A percentile compares a stretch with the other conserved stretches of the same genome.
These are phyloP conservation scores for Amazona vittata DNA, from an alignment of 2,113 vertebrate species.

Conservation along the genomic window DNA sequence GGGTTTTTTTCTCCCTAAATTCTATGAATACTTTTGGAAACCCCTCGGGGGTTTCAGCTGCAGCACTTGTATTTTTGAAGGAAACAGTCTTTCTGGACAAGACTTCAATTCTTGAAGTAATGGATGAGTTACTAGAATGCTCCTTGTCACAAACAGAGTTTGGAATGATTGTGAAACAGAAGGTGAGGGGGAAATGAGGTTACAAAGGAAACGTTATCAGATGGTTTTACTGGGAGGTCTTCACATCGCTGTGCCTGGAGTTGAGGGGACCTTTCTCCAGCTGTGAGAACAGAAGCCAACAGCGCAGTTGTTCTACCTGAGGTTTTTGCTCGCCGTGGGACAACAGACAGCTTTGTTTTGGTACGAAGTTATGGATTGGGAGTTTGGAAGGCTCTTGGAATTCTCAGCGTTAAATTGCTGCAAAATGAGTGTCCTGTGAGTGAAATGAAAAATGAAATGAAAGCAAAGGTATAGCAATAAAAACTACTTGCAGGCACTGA, in stretches of 20 bases:
- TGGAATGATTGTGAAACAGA: not conserved
- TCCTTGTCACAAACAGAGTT: not conserved
- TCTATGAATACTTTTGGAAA: not conserved
- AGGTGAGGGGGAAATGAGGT: not conserved
- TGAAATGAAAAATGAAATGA: not conserved
- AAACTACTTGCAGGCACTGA: not conserved
- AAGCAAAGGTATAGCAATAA: not conserved
- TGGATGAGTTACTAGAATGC: not conserved
- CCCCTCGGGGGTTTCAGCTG: not conserved
- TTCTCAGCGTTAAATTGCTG: not conserved
- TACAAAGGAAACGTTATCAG: not conserved
- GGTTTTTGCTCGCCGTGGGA: not conserved
- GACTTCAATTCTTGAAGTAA: not conserved
- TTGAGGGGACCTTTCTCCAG: not conserved
- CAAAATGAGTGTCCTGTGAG: not conserved
- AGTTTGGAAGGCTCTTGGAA: not conserved
- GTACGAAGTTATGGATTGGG: not conserved
- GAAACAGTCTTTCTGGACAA: not conserved
- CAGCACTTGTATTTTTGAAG: not conserved
- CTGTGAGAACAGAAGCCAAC: not conserved
- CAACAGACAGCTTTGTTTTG: not conserved
- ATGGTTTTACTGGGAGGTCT: not conserved
- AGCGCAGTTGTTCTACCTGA: not conserved
- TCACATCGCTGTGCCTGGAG: rapidly evolving
- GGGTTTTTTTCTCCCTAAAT: not conserved